phyloP scores from a whole-genome alignment of 2,797 vertebrate species.

The Sebastes variabilis region DNA sequence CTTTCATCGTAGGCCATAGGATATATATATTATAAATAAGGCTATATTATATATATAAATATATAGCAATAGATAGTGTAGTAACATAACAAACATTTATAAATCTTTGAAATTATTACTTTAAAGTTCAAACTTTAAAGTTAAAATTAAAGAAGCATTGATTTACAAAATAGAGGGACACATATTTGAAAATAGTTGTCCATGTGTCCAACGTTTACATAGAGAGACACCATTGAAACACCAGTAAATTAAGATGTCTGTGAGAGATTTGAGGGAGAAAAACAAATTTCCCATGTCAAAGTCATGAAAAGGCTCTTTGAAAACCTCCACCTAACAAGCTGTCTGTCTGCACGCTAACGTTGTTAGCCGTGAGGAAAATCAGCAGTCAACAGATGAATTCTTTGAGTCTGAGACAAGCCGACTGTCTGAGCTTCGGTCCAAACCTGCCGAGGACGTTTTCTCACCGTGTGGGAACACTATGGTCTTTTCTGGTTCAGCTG shows the following conservation, averaged over 20 bases:
- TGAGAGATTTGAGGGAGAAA: not conserved
- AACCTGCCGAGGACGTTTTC: constrained; percentile 11
- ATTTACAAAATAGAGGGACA: not conserved
- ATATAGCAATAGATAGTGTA: too few relatives aligned
- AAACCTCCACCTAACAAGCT: not conserved
- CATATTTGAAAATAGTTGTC: not conserved
- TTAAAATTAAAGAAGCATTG: not conserved
- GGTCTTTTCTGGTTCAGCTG: not conserved
- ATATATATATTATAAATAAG: too few relatives aligned
- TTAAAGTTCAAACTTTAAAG: not conserved
- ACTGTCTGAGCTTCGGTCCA: not conserved
- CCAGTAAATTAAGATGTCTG: constrained; percentile 13
- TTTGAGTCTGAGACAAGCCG: not conserved
- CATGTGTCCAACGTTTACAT: not conserved
- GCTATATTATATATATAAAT: too few relatives aligned
- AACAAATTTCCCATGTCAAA: not conserved
- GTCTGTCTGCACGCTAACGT: constrained; percentile 21
- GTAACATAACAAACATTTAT: too few relatives aligned
- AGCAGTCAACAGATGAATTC: constrained; percentile 24
- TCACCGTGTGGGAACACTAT: not conserved
- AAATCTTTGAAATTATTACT: too few relatives aligned
- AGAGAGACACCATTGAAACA: not conserved
- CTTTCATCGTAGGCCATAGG: too few relatives aligned
- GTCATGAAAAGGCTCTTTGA: constrained; percentile 12
- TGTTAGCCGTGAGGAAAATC: constrained; percentile 22